Conservation (phyloP, 2,113 vertebrate species). For the Steatornis caripensis region DNA sequence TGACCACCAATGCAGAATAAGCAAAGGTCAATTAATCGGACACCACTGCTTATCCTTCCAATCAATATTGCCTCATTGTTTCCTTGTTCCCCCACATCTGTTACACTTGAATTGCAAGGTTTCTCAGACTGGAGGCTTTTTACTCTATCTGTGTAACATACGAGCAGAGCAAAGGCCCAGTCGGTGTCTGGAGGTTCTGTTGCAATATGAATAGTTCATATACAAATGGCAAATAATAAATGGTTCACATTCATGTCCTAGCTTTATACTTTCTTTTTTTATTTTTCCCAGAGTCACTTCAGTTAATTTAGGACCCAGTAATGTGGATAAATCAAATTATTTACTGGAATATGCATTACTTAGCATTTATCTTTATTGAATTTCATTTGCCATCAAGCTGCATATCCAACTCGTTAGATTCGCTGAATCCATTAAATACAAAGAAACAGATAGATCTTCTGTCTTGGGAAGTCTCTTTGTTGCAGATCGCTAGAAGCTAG, state of each 20-base stretch:
- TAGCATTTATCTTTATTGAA: constrained; percentile 23
- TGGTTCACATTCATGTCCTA: neutral
- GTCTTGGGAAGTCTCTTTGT: neutral
- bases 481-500: neutral
- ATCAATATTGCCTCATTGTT: constrained; percentile 44
- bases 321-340: constrained; percentile 8
- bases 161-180: neutral
- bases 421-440: neutral
- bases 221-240: neutral
- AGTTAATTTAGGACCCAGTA: neutral
- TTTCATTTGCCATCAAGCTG: neutral
- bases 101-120: neutral
- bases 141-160: neutral
- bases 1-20: constrained; percentile 40
- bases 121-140: neutral
- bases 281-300: neutral
- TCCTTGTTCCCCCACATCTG: constrained; percentile 12
- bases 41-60: constrained; percentile 24
- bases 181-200: neutral
- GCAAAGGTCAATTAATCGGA: constrained; percentile 57
- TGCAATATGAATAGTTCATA: neutral
- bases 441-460: neutral
- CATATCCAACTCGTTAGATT: neutral
- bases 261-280: neutral
- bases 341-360: constrained; percentile 16